Conservation (phyloP, 2,888 invertebrate genomes). For the Cephus pulcher region DNA sequence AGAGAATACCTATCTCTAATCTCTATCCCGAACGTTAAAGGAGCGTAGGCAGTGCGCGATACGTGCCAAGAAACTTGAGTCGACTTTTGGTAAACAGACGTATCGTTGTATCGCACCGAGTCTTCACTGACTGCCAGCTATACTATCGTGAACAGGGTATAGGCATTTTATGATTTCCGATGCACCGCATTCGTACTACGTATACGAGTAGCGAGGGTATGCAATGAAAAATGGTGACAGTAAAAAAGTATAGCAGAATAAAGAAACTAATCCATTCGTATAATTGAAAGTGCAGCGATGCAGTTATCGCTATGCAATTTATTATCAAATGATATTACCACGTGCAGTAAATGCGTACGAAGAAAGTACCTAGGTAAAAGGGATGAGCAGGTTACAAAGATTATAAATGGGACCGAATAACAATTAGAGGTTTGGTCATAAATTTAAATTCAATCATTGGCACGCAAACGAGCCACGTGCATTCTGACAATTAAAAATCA, state of each 20-base stretch:
- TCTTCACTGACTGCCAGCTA: background rate
- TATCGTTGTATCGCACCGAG: background rate
- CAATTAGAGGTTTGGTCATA: background rate
- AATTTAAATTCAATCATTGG: background rate
- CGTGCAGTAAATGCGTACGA: background rate
- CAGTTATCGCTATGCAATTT: background rate
- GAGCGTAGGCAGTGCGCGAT: background rate
- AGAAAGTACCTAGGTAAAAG: background rate
- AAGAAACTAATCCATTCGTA: background rate
- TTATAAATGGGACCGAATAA: background rate
- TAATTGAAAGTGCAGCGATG: background rate
- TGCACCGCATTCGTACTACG: background rate
- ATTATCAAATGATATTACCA: background rate
- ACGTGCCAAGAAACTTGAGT: background rate
- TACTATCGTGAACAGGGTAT: background rate
- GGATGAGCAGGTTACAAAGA: too few relatives aligned
- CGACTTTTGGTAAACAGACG: background rate
- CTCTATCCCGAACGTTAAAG: background rate
- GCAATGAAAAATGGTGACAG: background rate
- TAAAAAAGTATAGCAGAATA: background rate
- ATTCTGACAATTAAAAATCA: constrained; percentile 6
- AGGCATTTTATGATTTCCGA: background rate
- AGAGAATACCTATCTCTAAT: background rate
- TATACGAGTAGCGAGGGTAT: background rate
- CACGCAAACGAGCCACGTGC: constrained; percentile 29